Percentiles rank a stretch among this genome's conserved stretches.
phyloP scores from a whole-genome alignment of 2,113 vertebrate species.

The Salvator merianae region DNA sequence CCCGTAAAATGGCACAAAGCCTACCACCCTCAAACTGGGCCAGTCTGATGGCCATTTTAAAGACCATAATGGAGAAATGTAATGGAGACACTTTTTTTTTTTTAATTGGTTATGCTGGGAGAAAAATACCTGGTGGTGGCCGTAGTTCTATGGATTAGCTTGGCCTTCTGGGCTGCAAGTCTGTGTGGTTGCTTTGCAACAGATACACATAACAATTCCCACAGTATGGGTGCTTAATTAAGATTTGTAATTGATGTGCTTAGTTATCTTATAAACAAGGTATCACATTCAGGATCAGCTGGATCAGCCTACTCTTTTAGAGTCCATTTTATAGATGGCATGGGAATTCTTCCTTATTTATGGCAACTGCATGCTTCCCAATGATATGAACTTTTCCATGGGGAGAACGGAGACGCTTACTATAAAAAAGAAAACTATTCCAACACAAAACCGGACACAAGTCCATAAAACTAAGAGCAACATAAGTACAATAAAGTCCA shows the following conservation, averaged over 20 bases:
- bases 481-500: no score
- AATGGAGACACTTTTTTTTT: no score
- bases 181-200: background rate
- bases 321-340: background rate
- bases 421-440: no score
- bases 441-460: no score
- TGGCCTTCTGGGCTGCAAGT: background rate
- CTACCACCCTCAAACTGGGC: no score
- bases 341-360: background rate
- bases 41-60: no score
- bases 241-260: background rate
- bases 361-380: no score
- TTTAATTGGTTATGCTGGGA: background rate
- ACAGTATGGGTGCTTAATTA: background rate
- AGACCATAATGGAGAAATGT: no score
- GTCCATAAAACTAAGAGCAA: no score
- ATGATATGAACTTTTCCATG: no score
- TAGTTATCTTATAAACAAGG: background rate
- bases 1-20: no score
- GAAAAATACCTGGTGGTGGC: background rate
- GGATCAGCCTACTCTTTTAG: background rate
- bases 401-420: no score
- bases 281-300: background rate
- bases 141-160: background rate
- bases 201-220: background rate